Evolutionary conservation across 2,113 vertebrate genomes (phyloP).

Genomic region (Oncorhynchus keta): DNA sequence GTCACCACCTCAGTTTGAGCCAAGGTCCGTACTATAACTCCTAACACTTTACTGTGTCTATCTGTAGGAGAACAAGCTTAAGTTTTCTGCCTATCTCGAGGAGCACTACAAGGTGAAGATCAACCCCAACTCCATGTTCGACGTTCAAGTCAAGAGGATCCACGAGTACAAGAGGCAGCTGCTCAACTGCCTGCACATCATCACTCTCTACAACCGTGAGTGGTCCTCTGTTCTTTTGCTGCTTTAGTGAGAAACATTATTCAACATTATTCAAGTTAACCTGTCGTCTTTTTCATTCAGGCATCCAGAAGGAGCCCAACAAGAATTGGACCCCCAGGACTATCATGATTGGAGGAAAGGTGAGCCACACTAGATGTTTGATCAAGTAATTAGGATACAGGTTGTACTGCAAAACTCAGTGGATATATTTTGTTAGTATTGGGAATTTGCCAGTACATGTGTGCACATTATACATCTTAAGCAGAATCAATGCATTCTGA

Average conservation of each 20-base stretch:
- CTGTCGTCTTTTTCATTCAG: slow-evolving; percentile 53
- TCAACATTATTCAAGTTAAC: not conserved
- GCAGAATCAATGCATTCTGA: too few relatives aligned
- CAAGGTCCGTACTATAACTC: not conserved
- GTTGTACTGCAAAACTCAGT: not conserved
- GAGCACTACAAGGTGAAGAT: slow-evolving; percentile 89
- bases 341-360: slow-evolving; percentile 93
- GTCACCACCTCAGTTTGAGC: not conserved
- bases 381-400: not conserved
- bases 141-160: slow-evolving; percentile 90
- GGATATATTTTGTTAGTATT: too few relatives aligned
- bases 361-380: slow-evolving; percentile 49
- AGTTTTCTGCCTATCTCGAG: slow-evolving; percentile 83
- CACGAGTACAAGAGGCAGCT: slow-evolving; percentile 92
- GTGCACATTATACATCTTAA: too few relatives aligned
- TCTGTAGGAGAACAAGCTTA: slow-evolving; percentile 88
- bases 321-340: slow-evolving; percentile 86
- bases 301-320: slow-evolving; percentile 88
- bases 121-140: slow-evolving; percentile 91
- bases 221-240: not conserved
- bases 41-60: not conserved
- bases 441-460: too few relatives aligned
- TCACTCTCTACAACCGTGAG: slow-evolving; percentile 90
- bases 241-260: not conserved
- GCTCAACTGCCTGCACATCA: slow-evolving; percentile 89